Evolutionary conservation across 2,113 vertebrate genomes (phyloP), one percentile per base, ranked within the genome.

Genomic region (Centropus bengalensis): DNA sequence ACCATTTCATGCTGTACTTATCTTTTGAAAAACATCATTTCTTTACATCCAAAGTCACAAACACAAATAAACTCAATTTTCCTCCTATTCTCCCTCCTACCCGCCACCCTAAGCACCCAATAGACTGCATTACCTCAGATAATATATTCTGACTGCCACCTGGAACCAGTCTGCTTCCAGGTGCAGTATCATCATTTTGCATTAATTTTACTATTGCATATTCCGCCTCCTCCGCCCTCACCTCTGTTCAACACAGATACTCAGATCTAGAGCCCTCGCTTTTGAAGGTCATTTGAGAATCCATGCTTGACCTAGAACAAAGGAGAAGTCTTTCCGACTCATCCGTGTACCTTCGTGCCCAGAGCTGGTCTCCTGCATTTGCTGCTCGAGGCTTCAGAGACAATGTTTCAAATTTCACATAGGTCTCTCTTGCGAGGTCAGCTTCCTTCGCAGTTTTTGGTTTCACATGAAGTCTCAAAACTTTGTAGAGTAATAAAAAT

Each of bases 371-470:
- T 20, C 98, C 84, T 79, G 97, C 94, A n/a, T 82, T 96, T 67
- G 97, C 63, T 9, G 98, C 93, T 88, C 98, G 98, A 92, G 98
- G 98, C 75, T 98, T 98, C 94, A 99, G 98, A 2, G 98, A 98
- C 5, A 99, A 96, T 0, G 99, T 99, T 97, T 99, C 99, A 97
- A 99, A 99, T 67, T 98, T 99, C 76, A 99, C 98, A 8, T 99
- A 99, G 8, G 98, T 99, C 84, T 99, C 99, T 89, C 98, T 99
- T 63, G 97, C 98, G 64, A 99, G 98, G 44, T 99, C 98, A 30
- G 98, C 98, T 59, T 99, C 98, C 75, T 95, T 91, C 33, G 85
- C 91, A 47, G 49, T 91, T 42, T 97, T 96, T 12, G 89, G 76
- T 22, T 98, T 98, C 90, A 98, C 97, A 17, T 96, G 99, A 60